phyloP scores from a whole-genome alignment of 2,113 vertebrate species.

The Aldabrachelys gigantea region DNA sequence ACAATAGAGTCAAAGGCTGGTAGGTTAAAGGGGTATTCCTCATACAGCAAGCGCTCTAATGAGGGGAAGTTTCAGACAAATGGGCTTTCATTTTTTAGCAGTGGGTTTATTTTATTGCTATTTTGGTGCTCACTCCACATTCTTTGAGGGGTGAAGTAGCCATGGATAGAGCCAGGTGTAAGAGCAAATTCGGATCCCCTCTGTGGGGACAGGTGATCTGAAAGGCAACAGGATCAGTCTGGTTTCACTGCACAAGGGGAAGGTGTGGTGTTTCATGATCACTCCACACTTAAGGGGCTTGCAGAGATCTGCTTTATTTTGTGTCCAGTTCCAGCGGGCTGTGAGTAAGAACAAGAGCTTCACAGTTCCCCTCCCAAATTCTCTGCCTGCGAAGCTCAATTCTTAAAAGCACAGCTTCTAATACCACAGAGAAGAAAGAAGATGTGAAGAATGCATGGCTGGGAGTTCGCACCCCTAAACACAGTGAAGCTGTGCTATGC shows the following conservation, averaged over 20 bases:
- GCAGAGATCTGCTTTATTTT: background rate
- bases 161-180: background rate
- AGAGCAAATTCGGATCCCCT: constrained; percentile 16
- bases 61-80: constrained; percentile 5
- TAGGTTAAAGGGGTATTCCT: constrained; percentile 12
- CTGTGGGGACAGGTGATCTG: background rate
- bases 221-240: background rate
- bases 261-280: background rate
- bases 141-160: background rate
- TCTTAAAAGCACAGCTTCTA: background rate
- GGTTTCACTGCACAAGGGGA: background rate
- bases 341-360: background rate
- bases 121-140: background rate
- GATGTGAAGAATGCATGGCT: background rate
- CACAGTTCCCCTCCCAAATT: background rate
- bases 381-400: background rate
- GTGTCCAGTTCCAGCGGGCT: background rate
- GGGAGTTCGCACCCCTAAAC: background rate
- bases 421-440: background rate
- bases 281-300: background rate
- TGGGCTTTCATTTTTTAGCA: background rate
- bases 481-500: background rate
- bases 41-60: background rate
- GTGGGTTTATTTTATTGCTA: background rate
- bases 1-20: background rate